Base-by-base conservation (phyloP, 2,888 invertebrate genomes). In the Papilio elwesi region DNA sequence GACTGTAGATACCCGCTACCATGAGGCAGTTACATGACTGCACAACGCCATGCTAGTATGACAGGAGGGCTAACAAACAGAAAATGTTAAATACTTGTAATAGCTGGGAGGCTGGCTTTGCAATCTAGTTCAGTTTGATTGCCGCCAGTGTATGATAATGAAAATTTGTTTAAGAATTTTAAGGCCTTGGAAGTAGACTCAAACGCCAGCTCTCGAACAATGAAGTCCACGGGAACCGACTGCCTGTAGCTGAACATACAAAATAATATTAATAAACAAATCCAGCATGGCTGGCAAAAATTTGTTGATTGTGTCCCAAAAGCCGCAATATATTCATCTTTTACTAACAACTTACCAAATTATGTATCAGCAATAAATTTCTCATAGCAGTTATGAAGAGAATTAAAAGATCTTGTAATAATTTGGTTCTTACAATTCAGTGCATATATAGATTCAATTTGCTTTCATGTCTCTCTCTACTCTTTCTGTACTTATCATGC, bases 191-290 rank as follows among this genome's bases (percentile, higher is more conserved):
- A 96, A 88, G 93, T 94, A 82, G 96, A 96, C 85, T 96, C 96
- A 95, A 98, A 98, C 87, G 97, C 98, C 95, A 99, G 95, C 95
- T 97, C 97, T 92, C 96, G 96, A 89, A 96, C 94, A 94, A 99
- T 95, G 96, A 96, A 97, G 90, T 96, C 96, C 94, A 98, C 95
- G 84, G 97, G 96, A 94, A 99, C 95, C 92, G 95, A 96, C 94
- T 98, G 98, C 87, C 98, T 98, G 95, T 98, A 98, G 96, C 98
- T 98, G 97, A 90, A 96, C 95, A 94, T 93, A 94, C 84, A 92
- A 94, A 83, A 87, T 87, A 82, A 90, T 80, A 81, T 91, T 92
- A 90, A 83, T 88, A 83, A 85, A 87, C 85, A 88, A 80, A 80
- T 81, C 90, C 90, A 92, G 89, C 88, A 80, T 76, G 75, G 85